Evolutionary conservation across 2,888 invertebrate species (phyloP).

Genomic region (Rhodophaea formosa): DNA sequence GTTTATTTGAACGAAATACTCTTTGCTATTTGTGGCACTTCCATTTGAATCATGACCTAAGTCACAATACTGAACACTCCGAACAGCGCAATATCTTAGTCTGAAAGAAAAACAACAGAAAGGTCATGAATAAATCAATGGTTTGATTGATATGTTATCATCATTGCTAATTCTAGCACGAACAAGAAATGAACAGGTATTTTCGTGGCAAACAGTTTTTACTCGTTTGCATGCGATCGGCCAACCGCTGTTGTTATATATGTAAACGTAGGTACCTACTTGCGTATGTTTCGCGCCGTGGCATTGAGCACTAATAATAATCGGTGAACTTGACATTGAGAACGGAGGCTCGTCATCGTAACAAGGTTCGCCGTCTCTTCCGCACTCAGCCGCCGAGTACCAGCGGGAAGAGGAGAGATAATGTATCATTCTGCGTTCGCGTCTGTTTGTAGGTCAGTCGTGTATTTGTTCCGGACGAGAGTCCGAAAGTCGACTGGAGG

Average conservation of each 20-base stretch:
- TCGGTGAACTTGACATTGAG: slow-evolving; percentile 82
- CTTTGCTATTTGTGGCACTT: too few relatives aligned
- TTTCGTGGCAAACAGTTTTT: not conserved
- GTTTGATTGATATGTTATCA: not conserved
- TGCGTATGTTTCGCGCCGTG: slow-evolving; percentile 64
- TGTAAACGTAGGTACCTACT: too few relatives aligned
- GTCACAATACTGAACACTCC: not conserved
- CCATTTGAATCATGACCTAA: not conserved
- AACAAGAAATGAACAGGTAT: not conserved
- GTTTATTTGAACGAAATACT: too few relatives aligned
- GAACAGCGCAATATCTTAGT: not conserved
- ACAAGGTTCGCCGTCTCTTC: slow-evolving; percentile 64
- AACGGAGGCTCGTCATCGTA: slow-evolving; percentile 78
- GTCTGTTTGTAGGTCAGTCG: slow-evolving; percentile 79
- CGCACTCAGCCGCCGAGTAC: slow-evolving; percentile 42
- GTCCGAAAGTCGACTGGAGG: slow-evolving; percentile 80
- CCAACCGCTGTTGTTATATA: slow-evolving; percentile 39
- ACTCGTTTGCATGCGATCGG: slow-evolving; percentile 50
- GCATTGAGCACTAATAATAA: slow-evolving; percentile 81
- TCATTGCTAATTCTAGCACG: not conserved
- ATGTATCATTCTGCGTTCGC: slow-evolving; percentile 65
- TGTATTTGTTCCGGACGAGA: slow-evolving; percentile 78
- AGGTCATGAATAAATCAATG: too few relatives aligned
- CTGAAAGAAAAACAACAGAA: not conserved
- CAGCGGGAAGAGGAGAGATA: slow-evolving; percentile 62